Percentiles rank a stretch among this genome's conserved stretches.
These are phyloP conservation scores for Orius laevigatus DNA, from an alignment of 1,140 invertebrate genomes.

Conservation along the genomic window DNA sequence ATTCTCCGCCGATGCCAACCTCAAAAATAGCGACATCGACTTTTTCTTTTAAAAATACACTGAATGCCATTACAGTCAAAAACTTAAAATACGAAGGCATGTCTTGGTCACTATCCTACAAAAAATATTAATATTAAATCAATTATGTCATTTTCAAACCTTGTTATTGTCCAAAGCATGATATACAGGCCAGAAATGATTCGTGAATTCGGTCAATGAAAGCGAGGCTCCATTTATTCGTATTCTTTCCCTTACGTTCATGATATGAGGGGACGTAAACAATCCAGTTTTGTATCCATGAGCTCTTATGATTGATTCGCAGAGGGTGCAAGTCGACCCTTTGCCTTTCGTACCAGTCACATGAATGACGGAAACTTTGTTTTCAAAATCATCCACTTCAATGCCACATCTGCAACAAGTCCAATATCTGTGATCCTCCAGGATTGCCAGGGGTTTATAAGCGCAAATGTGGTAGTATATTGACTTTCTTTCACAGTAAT, in stretches of 20 bases:
- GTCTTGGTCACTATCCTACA: slow-evolving; percentile 40
- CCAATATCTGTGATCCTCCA: no score
- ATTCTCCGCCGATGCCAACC: slow-evolving; percentile 92
- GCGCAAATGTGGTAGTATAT: neutral
- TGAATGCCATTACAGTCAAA: slow-evolving; percentile 78
- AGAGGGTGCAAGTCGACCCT: slow-evolving; percentile 85
- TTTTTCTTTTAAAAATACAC: slow-evolving; percentile 72
- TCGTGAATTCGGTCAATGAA: slow-evolving; percentile 50
- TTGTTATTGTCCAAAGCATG: slow-evolving; percentile 35
- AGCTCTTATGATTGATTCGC: slow-evolving; percentile 71
- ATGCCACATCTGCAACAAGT: slow-evolving; percentile 43
- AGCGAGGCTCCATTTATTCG: slow-evolving; percentile 71
- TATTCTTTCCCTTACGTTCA: slow-evolving; percentile 84
- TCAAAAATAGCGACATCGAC: slow-evolving; percentile 90
- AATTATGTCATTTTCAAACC: slow-evolving; percentile 13
- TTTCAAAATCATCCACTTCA: slow-evolving; percentile 39
- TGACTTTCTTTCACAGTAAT: neutral
- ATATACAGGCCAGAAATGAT: slow-evolving; percentile 75
- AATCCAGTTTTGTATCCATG: slow-evolving; percentile 86
- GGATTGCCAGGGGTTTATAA: neutral
- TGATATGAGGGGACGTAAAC: slow-evolving; percentile 88
- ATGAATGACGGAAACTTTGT: slow-evolving; percentile 68
- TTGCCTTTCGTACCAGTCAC: slow-evolving; percentile 93
- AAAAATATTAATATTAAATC: slow-evolving; percentile 12
- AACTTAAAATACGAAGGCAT: slow-evolving; percentile 94